Evolutionary conservation across 2,888 invertebrate genomes (phyloP).

Genomic region (Campoplex nolae): DNA sequence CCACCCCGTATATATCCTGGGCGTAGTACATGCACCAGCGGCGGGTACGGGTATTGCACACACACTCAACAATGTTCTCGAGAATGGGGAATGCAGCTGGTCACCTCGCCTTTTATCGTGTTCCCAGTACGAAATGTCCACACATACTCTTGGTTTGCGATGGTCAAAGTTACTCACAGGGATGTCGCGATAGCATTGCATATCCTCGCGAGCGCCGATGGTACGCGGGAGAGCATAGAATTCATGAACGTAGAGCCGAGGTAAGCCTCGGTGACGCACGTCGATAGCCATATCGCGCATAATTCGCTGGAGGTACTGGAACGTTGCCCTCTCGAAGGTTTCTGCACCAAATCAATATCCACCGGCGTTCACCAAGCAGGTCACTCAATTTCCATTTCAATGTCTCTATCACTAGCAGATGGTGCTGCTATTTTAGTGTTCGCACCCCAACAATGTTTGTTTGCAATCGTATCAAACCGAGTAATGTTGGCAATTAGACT

Average conservation of each 20-base stretch:
- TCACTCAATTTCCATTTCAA: conserved; percentile 57
- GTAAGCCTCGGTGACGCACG: conserved; percentile 64
- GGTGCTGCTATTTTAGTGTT: conserved; percentile 38
- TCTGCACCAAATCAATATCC: conserved; percentile 52
- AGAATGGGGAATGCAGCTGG: conserved; percentile 45
- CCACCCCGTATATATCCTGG: conserved; percentile 41
- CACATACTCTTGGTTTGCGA: conserved; percentile 55
- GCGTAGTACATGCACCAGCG: conserved; percentile 45
- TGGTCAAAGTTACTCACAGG: conserved; percentile 46
- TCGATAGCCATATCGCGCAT: conserved; percentile 59
- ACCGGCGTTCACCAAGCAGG: conserved; percentile 42
- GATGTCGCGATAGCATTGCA: conserved; percentile 60
- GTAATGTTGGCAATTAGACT: conserved; percentile 50
- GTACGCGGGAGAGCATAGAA: conserved; percentile 62
- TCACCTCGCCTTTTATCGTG: conserved; percentile 55
- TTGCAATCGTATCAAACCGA: conserved; percentile 42
- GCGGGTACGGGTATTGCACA: conserved; percentile 54
- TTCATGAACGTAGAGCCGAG: conserved; percentile 68
- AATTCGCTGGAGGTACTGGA: conserved; percentile 53
- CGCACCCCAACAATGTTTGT: conserved; percentile 46
- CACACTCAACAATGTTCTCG: conserved; percentile 54
- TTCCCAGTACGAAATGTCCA: conserved; percentile 54
- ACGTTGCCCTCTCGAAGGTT: conserved; percentile 35
- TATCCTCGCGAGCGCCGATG: conserved; percentile 46
- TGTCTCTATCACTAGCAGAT: conserved; percentile 35